Percentiles rank a stretch among this genome's conserved stretches.
These are phyloP conservation scores for Gari tellinella DNA, from an alignment of 2,888 invertebrate genomes.

Conservation along the genomic window DNA sequence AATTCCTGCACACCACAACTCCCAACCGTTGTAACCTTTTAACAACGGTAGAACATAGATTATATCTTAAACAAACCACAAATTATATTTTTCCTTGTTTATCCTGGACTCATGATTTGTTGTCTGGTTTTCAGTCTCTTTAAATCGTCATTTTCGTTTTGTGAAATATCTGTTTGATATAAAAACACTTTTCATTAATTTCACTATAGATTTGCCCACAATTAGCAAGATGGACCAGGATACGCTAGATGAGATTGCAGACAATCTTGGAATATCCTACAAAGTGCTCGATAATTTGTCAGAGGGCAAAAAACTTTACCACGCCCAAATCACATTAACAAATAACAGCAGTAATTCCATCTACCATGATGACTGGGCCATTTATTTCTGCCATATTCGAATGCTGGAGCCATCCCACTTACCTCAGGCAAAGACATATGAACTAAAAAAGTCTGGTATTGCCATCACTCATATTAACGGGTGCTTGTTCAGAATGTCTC, in stretches of 20 bases:
- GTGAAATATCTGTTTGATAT: too few species aligned
- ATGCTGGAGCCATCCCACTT: conserved; percentile 76
- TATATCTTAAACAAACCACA: too few species aligned
- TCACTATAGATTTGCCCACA: too few species aligned
- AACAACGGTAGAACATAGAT: too few species aligned
- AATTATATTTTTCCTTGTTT: too few species aligned
- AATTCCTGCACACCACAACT: too few species aligned
- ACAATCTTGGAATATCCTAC: conserved; percentile 65
- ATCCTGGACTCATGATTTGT: too few species aligned
- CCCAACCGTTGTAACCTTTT: too few species aligned
- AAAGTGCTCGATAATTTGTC: conserved; percentile 73
- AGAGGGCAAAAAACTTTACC: conserved; percentile 70
- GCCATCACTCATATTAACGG: conserved; percentile 75
- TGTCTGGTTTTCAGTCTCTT: too few species aligned
- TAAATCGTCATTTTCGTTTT: too few species aligned
- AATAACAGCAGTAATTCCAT: conserved; percentile 62
- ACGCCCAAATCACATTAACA: conserved; percentile 67
- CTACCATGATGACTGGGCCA: conserved; percentile 69
- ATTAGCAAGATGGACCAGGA: conserved; percentile 62
- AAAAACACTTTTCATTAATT: too few species aligned
- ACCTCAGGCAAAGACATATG: conserved; percentile 59
- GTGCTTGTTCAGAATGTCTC: conserved; percentile 73
- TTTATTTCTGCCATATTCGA: conserved; percentile 78
- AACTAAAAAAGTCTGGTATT: conserved; percentile 64
- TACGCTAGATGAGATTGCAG: conserved; percentile 62